Percentiles rank a stretch among this genome's conserved stretches.
phyloP scores from a whole-genome alignment of 2,113 vertebrate genomes.

The Chloebia gouldiae region DNA sequence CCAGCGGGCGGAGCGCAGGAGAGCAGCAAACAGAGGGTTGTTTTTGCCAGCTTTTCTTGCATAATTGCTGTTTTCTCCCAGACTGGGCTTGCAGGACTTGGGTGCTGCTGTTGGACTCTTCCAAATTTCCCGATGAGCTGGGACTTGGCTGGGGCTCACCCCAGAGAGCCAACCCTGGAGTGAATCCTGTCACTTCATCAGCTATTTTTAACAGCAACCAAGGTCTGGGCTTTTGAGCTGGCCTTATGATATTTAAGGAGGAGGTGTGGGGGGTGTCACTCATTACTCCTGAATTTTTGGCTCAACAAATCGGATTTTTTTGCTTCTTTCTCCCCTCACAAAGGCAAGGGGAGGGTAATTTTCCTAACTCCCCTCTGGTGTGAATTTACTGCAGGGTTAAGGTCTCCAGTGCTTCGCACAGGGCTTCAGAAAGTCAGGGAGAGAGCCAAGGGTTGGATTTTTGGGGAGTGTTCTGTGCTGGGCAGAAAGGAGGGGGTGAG shows the following conservation, averaged over 20 bases:
- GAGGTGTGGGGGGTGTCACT: background rate
- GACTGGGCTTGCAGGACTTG: background rate
- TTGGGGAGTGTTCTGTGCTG: background rate
- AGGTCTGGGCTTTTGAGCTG: background rate
- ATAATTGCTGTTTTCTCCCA: background rate
- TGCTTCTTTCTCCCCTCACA: background rate
- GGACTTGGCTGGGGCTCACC: background rate
- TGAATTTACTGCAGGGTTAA: background rate
- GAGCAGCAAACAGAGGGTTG: background rate
- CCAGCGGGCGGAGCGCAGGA: background rate
- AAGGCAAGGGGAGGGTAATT: background rate
- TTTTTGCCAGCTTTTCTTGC: conserved; percentile 5
- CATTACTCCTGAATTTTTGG: background rate
- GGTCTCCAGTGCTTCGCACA: background rate
- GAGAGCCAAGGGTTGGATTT: background rate
- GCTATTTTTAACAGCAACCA: conserved; percentile 6
- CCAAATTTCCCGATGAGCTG: background rate
- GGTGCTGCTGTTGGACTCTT: background rate
- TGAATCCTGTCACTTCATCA: background rate
- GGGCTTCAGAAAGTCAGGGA: background rate
- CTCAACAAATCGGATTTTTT: background rate
- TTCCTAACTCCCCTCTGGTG: background rate
- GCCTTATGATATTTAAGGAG: background rate
- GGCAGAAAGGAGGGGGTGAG: background rate
- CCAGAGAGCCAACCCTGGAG: background rate